Base-by-base conservation (phyloP, 2,888 invertebrate species). In the Ochlodes sylvanus region DNA sequence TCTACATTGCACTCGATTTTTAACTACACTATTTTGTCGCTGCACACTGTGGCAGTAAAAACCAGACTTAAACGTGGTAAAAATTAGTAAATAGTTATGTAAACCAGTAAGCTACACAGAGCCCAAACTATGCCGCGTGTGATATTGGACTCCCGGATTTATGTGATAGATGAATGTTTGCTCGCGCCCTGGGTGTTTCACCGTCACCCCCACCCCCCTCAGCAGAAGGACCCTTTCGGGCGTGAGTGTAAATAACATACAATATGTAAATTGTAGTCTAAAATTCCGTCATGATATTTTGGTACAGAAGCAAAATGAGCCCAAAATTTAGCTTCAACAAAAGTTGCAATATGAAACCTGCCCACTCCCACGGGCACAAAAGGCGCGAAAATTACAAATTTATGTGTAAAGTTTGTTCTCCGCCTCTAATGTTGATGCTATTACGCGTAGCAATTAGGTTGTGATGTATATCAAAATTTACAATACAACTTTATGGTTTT, bases 331-430 rank as follows among this genome's bases (percentile, higher is more conserved):
- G 50, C 62, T 38, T 10, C 34, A 32, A 42, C 63, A 44, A 55
- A 63, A 63, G 72, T 72, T 73, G 72, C 70, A 70, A 73, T 71
- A 71, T 73, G 71, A 72, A 74, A 70, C 63, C 69, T 65, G 70
- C 70, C 61, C 69, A 65, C 62, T 71, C 74, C 70, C 75, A 55
- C 58, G 74, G 74, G 75, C 47, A 69, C 69, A 41, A 73, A 70
- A 71, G 66, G 69, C 70, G 70, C 42, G 71, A 69, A 73, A 74
- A 75, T 75, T 74, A 74, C 74, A 72, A 74, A 75, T 75, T 75
- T 75, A 75, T 75, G 73, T 70, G 67, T 41, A 72, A 75, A 75
- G 73, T 75, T 75, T 75, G 72, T 73, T 74, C 72, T 69, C 68
- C 70, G 70, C 64, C 69, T 60, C 72, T 70, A 71, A 72, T 70